Conservation (phyloP, 2,797 vertebrate genomes). For the Myripristis murdjan region DNA sequence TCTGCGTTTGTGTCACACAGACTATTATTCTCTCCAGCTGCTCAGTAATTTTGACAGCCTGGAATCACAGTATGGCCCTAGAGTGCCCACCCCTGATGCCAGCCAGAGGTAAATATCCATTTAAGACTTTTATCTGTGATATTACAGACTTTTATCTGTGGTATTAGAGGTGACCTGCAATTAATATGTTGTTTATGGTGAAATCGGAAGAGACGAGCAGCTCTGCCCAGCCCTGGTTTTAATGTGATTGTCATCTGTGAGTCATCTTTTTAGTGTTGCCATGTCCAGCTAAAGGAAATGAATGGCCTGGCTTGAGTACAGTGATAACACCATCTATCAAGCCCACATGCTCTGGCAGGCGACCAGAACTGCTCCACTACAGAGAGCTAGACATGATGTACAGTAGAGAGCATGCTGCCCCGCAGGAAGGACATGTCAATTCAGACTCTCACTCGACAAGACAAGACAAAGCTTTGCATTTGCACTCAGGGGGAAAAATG, state of each 20-base stretch:
- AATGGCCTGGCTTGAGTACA: conserved; percentile 49
- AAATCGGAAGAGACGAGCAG: conserved; percentile 24
- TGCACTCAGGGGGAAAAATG: conserved; percentile 79
- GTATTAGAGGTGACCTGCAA: conserved; percentile 43
- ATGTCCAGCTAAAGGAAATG: conserved; percentile 52
- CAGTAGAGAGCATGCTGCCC: conserved; percentile 1
- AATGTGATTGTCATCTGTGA: conserved; percentile 66
- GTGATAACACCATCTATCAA: conserved; percentile 53
- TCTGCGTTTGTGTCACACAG: conserved; percentile 41
- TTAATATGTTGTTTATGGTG: conserved; percentile 38
- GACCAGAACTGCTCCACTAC: conserved; percentile 15
- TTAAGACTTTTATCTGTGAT: conserved; percentile 51
- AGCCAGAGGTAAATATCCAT: conserved; percentile 34
- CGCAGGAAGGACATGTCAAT: conserved; percentile 1
- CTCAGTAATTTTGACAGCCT: conserved; percentile 37
- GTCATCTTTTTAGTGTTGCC: conserved; percentile 61
- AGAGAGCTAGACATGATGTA: conserved; percentile 11
- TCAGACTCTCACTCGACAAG: neutral
- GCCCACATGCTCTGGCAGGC: conserved; percentile 38
- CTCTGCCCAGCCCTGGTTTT: conserved; percentile 47
- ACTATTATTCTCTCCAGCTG: conserved; percentile 44
- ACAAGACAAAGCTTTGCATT: conserved; percentile 47
- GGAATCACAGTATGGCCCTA: conserved; percentile 40
- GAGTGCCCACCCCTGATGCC: conserved; percentile 31
- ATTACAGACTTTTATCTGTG: too few species aligned